Base-by-base conservation (phyloP, 2,888 invertebrate species). In the Camponotus fellah region DNA sequence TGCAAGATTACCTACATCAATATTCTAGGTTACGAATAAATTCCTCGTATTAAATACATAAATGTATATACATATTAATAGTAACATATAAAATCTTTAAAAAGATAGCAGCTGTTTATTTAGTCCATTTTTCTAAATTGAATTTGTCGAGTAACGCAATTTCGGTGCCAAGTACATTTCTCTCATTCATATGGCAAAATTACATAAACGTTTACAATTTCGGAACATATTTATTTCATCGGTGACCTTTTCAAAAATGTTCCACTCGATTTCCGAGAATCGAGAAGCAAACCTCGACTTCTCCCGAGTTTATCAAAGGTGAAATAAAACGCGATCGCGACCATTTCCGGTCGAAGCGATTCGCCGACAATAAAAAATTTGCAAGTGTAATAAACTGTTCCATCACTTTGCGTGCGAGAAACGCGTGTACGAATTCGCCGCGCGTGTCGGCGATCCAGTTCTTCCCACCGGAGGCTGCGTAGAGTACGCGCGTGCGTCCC, bases 401-500 rank as follows among this genome's bases (percentile, higher is more conserved):
- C 26, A 2, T 26, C 40, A 12, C 40, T 21, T 40, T 6, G 40
- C 37, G 2, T 34, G 21, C 21, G 34, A 64, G 5, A 8, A 32
- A 26, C 26, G 26, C 26, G 34, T 40, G 6, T 49, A 40, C 40
- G 40, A 40, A 77, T 43, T 49, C 14, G 34, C 12, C 21, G 69
- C 64, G 46, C 66, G 69, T 17, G 10, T 26, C 40, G 6, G 12
- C 8, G 6, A 21, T 56, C 40, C 32, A 12, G 12, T n/a, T 40
- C 26, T 21, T 17, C 9, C 46, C 26, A 10, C 17, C 17, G 79
- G 58, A 79, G 53, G 71, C 60, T 71, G 71, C 21, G 37, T 34
- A 46, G 12, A 60, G 46, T 71, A 79, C 79, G 79, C 79, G 79
- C 79, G 71, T 80, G 79, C 79, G 79, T 80, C 34, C 37, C 26